phyloP scores from a whole-genome alignment of 2,113 vertebrate genomes.

The Emberiza fucata region DNA sequence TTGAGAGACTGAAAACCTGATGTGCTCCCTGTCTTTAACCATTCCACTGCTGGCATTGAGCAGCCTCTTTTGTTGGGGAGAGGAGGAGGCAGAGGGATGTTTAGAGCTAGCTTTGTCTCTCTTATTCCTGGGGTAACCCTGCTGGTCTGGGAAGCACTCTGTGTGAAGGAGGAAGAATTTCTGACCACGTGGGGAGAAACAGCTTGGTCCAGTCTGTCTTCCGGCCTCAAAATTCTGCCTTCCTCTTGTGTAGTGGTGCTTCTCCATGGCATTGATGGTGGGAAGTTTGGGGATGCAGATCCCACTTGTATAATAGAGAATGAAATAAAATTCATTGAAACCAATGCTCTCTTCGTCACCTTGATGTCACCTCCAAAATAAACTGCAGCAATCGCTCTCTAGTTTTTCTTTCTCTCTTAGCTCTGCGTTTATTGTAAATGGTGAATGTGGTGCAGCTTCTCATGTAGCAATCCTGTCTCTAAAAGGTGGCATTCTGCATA shows the following conservation, averaged over 20 bases:
- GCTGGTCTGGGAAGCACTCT: constrained; percentile 8
- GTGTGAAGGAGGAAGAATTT: constrained; percentile 44
- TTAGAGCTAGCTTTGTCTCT: constrained; percentile 47
- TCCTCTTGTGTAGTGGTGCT: constrained; percentile 25
- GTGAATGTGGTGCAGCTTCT: background rate
- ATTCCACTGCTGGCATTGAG: constrained; percentile 47
- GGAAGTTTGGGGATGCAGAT: constrained; percentile 45
- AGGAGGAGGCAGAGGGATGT: constrained; percentile 4
- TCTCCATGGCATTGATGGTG: constrained; percentile 19
- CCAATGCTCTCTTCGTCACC: background rate
- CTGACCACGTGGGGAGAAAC: background rate
- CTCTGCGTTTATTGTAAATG: background rate
- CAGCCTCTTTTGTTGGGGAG: constrained; percentile 19
- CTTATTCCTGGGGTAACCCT: constrained; percentile 22
- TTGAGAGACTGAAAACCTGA: constrained; percentile 19
- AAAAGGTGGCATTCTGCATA: background rate
- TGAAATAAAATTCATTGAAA: constrained; percentile 61
- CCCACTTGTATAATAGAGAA: constrained; percentile 55
- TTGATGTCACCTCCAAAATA: background rate
- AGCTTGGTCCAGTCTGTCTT: constrained; percentile 11
- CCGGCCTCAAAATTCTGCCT: constrained; percentile 29
- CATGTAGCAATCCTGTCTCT: background rate
- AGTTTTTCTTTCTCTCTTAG: background rate
- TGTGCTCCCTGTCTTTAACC: constrained; percentile 33
- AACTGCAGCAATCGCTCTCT: background rate